phyloP scores from a whole-genome alignment of 64 coral and sea anemone species.

The Platygyra sinensis region DNA sequence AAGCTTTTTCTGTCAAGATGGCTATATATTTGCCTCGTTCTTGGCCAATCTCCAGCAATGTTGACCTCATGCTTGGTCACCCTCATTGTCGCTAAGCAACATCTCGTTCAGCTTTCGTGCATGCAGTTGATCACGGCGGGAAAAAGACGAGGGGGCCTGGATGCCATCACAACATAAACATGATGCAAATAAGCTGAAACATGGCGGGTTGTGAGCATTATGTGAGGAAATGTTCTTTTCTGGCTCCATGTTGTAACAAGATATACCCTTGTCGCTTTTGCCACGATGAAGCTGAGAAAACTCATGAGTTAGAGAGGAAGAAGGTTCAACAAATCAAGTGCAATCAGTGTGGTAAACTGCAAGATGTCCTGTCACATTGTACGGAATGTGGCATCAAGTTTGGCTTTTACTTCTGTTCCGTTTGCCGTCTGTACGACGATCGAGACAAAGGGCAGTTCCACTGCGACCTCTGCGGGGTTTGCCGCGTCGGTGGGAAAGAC shows the following conservation, averaged over 20 bases:
- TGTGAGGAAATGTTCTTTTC: constrained; percentile 83
- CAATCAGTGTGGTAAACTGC: constrained; percentile 73
- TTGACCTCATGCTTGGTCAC: no score
- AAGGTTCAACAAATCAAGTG: constrained; percentile 79
- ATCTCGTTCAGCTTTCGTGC: no score
- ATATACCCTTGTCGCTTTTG: constrained; percentile 89
- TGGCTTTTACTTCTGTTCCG: constrained; percentile 90
- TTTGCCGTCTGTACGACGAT: constrained; percentile 92
- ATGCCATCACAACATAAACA: background rate
- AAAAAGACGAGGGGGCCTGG: background rate
- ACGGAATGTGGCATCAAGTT: constrained; percentile 74
- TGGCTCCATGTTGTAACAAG: constrained; percentile 89
- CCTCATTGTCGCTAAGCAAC: no score
- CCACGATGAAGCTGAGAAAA: constrained; percentile 70
- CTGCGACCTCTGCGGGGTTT: constrained; percentile 88
- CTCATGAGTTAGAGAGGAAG: constrained; percentile 88
- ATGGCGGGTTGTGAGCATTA: constrained; percentile 83
- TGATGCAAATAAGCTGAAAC: background rate
- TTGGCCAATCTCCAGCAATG: no score
- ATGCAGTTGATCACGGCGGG: no score
- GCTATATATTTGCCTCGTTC: no score
- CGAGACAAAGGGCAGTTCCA: constrained; percentile 94
- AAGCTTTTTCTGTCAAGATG: no score
- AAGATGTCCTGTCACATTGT: constrained; percentile 70
- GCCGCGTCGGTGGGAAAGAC: constrained; percentile 83